Base-by-base conservation (phyloP, 2,888 invertebrate genomes). In the Aelia acuminata region DNA sequence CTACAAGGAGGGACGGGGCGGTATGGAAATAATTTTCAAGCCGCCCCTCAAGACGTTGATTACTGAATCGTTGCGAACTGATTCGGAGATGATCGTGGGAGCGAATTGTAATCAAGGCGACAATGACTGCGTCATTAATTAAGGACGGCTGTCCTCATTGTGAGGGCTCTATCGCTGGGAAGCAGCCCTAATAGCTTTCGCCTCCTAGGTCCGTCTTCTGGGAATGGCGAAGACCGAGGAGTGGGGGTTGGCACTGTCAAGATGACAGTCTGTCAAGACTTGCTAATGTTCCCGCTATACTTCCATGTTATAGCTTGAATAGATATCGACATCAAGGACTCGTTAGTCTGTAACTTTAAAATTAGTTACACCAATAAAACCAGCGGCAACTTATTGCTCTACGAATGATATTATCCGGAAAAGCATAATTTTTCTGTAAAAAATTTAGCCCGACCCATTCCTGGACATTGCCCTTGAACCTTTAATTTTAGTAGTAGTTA, bases 41-140 rank as follows among this genome's bases (percentile, higher is more conserved):
- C 80, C 43, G n/a, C 20, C 80, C 39, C 43, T 47, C 13, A n/a
- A 15, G n/a, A 80, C 80, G 80, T 80, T 47, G 80, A 80, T 80
- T 80, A 47, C 43, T 43, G n/a, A n/a, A n/a, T n/a, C n/a, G n/a
- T 80, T 80, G 43, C 43, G 43, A 39, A 57, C 57, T 57, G 75
- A 75, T 15, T 70, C 70, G 70, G 2, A 75, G 80, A 22, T 43
- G 43, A 43, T 39, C n/a, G 80, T 43, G 80, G 80, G 10, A 80
- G 43, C n/a, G 80, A 47, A 80, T 80, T 47, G 80, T 43, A 80
- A 80, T 80, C 80, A 80, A 80, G 80, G 13, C 1, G 80, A 80
- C 80, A 80, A 80, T 80, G 80, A 80, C 80, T 47, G 80, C n/a
- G 43, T 80, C 43, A 80, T 80, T 80, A 80, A 80, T 80, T 80